phyloP scores from a whole-genome alignment of 2,113 vertebrate genomes.

The Sitta europaea region DNA sequence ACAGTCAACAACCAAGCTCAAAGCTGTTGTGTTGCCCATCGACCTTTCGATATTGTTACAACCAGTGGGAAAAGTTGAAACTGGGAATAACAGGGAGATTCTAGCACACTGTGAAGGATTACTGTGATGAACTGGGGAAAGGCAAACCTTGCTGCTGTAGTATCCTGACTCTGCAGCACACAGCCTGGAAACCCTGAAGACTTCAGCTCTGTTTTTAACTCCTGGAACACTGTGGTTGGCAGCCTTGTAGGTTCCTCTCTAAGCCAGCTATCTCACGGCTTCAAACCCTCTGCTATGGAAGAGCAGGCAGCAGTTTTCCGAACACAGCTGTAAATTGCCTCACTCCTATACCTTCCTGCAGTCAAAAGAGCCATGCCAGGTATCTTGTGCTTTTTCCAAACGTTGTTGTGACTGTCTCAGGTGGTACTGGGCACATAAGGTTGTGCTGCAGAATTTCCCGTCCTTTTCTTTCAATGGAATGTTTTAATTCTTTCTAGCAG shows the following conservation, averaged over 20 bases:
- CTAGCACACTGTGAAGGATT: background rate
- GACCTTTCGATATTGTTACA: background rate
- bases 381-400: background rate
- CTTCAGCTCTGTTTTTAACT: background rate
- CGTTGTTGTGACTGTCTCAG: background rate
- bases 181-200: background rate
- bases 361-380: background rate
- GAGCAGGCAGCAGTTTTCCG: background rate
- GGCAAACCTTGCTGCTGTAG: background rate
- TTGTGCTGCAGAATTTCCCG: background rate
- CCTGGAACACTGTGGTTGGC: background rate
- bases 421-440: background rate
- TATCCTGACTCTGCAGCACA: background rate
- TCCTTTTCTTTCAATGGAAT: background rate
- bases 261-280: accelerated
- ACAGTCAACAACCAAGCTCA: background rate
- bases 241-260: accelerated
- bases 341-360: background rate
- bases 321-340: background rate
- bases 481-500: background rate
- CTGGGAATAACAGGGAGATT: background rate
- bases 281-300: background rate
- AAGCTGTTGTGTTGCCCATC: background rate
- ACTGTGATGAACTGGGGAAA: background rate
- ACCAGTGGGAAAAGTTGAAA: background rate